These are phyloP conservation scores for Aythya fuligula DNA, from an alignment of 2,797 vertebrate species.

Conservation along the genomic window DNA sequence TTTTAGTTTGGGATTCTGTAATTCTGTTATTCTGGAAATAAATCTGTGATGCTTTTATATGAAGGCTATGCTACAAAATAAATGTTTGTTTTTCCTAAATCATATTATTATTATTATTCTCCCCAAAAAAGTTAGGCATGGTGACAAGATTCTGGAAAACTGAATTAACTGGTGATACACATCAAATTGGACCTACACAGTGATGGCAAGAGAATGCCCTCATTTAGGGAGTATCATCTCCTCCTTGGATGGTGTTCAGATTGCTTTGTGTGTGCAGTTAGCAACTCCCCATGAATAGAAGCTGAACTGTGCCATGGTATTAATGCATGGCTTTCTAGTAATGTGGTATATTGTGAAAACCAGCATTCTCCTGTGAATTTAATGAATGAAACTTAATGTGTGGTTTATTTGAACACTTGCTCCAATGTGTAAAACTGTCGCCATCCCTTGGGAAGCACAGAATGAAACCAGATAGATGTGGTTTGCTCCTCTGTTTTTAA, in stretches of 20 bases:
- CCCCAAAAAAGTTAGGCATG: neutral
- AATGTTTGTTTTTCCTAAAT: neutral
- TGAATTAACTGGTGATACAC: neutral
- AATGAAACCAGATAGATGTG: neutral
- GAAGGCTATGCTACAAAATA: constrained; percentile 8
- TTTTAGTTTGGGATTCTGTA: constrained; percentile 8
- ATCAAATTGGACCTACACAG: neutral
- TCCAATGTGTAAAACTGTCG: rapidly evolving
- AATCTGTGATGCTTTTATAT: constrained; percentile 6
- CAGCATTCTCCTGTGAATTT: neutral
- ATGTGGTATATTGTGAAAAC: rapidly evolving
- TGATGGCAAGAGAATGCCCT: neutral
- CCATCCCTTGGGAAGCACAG: neutral
- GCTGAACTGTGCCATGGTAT: neutral
- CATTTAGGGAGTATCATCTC: neutral
- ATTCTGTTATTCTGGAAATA: constrained; percentile 1
- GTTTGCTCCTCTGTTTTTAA: neutral
- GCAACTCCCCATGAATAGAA: neutral
- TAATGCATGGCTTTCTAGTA: neutral
- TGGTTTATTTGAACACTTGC: rapidly evolving
- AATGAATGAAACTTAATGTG: neutral
- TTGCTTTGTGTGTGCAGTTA: neutral
- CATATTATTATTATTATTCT: neutral
- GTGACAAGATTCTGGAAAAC: neutral
- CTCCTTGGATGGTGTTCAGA: neutral